Evolutionary conservation across 2,113 vertebrate species (phyloP), one percentile per base, ranked within the genome.

Genomic region (Percina caprodes): DNA sequence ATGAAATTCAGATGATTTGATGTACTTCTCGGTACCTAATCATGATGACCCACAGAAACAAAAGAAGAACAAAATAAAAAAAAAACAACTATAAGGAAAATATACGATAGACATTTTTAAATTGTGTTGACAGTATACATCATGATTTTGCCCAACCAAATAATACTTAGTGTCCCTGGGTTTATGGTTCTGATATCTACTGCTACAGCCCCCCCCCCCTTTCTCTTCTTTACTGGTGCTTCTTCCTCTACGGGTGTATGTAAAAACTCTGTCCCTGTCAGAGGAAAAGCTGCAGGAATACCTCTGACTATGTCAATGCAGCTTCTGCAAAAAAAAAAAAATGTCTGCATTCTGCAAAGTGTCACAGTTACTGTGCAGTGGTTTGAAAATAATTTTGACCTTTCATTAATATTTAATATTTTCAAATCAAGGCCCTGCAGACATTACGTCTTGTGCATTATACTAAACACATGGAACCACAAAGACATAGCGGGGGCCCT

Each of bases 401-500:
- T 69, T 70, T 60, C 24, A 35, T 69, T 39, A 51, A 23, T 60
- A n/a, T n/a, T n/a, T n/a, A n/a, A n/a, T n/a, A 69, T 30, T 42
- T 73, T 55, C 16, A 42, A 56, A 62, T 49, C 11, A 45, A 75
- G n/a, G 2, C 62, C 45, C 24, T 19, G 49, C 42, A 42, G 61
- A 69, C 12, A 6, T 18, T 19, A 19, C 35, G 5, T 30, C 23
- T 13, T n/a, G 8, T 11, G 16, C 48, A 51, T 59, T 18, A 33
- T 35, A 9, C 18, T 35, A 12, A 35, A 61, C 59, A 61, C 18
- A 35, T 35, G 5, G 54, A 46, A n/a, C 23, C 6, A 26, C 12
- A 35, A 39, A 60, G 13, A 46, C 18, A n/a, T 45, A 3, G 15
- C 0, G 0, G 0, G 0, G 2, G 1, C 11, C 15, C 19, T 1